phyloP scores from a whole-genome alignment of 2,797 vertebrate species.

The Borostomias antarcticus region DNA sequence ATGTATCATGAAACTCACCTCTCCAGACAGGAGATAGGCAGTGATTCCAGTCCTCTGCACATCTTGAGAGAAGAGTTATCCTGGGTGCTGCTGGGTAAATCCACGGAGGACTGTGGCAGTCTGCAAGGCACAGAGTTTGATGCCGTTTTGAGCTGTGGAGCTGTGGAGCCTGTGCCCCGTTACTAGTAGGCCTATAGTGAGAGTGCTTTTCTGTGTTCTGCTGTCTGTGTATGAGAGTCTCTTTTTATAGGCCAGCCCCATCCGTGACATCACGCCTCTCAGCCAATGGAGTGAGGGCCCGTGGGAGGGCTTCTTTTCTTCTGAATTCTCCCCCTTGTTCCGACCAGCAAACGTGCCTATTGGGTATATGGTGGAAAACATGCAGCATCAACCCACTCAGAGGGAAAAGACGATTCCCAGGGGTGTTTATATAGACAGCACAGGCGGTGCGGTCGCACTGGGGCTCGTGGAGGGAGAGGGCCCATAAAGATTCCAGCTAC shows the following conservation, averaged over 20 bases:
- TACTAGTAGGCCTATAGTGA: too few relatives aligned
- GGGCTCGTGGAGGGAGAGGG: too few relatives aligned
- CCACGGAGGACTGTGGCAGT: constrained; percentile 27
- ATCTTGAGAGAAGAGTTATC: constrained; percentile 68
- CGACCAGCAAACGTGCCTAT: not conserved
- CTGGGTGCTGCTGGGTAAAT: constrained; percentile 20
- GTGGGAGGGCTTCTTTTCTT: constrained; percentile 34
- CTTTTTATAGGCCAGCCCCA: constrained; percentile 63
- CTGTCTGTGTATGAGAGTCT: constrained; percentile 26
- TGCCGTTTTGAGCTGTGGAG: constrained; percentile 27
- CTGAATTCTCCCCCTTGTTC: not conserved
- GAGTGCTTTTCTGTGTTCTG: constrained; percentile 43
- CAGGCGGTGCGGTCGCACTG: too few relatives aligned
- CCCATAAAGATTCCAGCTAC: too few relatives aligned
- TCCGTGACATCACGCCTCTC: constrained; percentile 62
- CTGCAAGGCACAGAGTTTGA: too few relatives aligned
- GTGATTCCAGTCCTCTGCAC: constrained; percentile 83
- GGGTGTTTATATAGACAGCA: too few relatives aligned
- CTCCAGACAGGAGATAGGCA: constrained; percentile 86
- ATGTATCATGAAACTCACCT: constrained; percentile 74
- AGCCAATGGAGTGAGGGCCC: constrained; percentile 59
- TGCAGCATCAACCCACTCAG: not conserved
- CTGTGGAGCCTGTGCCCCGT: constrained; percentile 10
- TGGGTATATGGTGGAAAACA: not conserved
- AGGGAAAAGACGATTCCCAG: too few relatives aligned